These are phyloP conservation scores for Rhagologus leucostigma DNA, from an alignment of 2,113 vertebrate species.

Conservation along the genomic window DNA sequence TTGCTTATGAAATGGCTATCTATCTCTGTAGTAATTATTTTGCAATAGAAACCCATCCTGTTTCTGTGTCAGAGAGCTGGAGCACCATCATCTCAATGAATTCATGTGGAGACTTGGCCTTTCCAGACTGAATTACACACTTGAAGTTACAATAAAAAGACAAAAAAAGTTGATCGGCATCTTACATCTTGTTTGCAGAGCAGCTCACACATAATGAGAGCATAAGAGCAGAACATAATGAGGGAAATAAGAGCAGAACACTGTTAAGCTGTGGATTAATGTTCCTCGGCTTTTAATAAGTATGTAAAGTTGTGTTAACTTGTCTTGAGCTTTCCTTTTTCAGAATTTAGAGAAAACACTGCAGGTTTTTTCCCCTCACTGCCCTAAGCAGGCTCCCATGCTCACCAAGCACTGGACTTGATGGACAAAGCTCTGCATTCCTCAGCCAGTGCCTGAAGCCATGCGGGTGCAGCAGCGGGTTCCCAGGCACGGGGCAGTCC, in stretches of 20 bases:
- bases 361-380: neutral
- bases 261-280: rapidly evolving
- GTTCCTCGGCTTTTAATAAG: neutral
- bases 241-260: neutral
- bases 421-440: neutral
- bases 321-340: neutral
- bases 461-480: rapidly evolving
- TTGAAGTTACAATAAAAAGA: neutral
- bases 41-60: neutral
- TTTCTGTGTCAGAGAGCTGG: neutral
- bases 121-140: neutral
- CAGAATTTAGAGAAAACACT: neutral
- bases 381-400: neutral
- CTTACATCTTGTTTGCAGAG: neutral
- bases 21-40: neutral
- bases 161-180: neutral
- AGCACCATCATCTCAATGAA: neutral
- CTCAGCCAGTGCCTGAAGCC: neutral
- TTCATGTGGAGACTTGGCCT: neutral
- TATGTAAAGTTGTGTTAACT: neutral
- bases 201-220: neutral
- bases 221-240: too few species aligned
- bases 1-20: neutral
- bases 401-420: neutral
- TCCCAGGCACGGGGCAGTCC: neutral